Conservation (phyloP, 1,140 invertebrate species). For the Anoplophora glabripennis region DNA sequence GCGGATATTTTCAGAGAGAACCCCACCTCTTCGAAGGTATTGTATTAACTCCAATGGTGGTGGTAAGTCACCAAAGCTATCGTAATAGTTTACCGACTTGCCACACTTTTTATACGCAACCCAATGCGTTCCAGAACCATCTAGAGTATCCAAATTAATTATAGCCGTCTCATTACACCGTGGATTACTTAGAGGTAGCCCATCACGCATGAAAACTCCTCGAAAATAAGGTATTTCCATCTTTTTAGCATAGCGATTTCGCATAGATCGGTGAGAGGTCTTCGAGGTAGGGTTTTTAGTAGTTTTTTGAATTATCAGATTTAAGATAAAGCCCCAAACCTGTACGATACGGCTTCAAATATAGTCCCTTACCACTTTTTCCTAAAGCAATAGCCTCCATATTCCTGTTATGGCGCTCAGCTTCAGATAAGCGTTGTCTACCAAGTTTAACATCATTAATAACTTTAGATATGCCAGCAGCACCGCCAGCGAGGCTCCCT, state of each 20-base stretch:
- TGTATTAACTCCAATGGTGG: conserved; percentile 39
- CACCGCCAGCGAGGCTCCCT: conserved; percentile 36
- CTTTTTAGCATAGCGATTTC: conserved; percentile 30
- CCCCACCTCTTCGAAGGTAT: conserved; percentile 20
- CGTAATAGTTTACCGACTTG: conserved; percentile 28
- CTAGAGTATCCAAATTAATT: conserved; percentile 40
- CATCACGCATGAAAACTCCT: conserved; percentile 45
- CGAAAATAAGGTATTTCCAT: conserved; percentile 39
- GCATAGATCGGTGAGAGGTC: conserved; percentile 31
- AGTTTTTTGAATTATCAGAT: conserved; percentile 29
- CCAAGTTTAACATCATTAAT: conserved; percentile 36
- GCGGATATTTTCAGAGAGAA: conserved; percentile 10
- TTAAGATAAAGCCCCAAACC: not conserved
- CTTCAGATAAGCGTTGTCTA: conserved; percentile 36
- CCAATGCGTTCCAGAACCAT: conserved; percentile 45
- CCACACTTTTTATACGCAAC: conserved; percentile 43
- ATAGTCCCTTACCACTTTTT: conserved; percentile 36
- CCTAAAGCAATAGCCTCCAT: conserved; percentile 43
- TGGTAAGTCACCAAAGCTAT: conserved; percentile 43
- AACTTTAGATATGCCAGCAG: conserved; percentile 40
- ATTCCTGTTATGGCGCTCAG: conserved; percentile 41
- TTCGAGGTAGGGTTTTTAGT: conserved; percentile 26
- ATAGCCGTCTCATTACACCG: conserved; percentile 39
- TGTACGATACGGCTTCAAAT: conserved; percentile 31
- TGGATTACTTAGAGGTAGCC: conserved; percentile 31